Base-by-base conservation (phyloP, 1,140 invertebrate species). In the Archegozetes longisetosus region DNA sequence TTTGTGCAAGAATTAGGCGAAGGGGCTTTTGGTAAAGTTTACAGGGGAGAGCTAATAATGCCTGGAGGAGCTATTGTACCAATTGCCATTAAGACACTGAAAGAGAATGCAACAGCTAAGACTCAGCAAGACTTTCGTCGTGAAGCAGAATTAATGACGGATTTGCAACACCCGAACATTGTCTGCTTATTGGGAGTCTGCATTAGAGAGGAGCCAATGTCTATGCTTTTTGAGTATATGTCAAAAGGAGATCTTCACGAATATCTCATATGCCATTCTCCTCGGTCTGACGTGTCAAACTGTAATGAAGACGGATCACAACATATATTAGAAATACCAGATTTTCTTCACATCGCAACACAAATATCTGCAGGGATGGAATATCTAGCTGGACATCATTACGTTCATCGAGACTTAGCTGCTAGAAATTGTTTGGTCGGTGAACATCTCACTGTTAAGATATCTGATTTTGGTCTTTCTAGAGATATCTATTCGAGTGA, bases 321-420 rank as follows among this genome's bases (percentile, higher is more conserved):
- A 79, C 22, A 52, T 29, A 32, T 60, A 2, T 71, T 97, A 24
- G 82, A 80, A 2, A 71, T 95, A 0, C 73, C 83, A 25, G 92
- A 97, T 69, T 75, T 97, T 17, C 71, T 96, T n/a, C 79, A 82
- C 61, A 95, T 98, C 80, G 83, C 90, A 51, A 77, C 84, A 55
- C 91, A 95, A 73, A 90, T 98, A 65, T 88, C 92, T 58, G 84
- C 89, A 55, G 85, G 89, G 53, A 96, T 98, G 92, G 92, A 96
- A 68, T 97, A 97, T 72, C 76, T 98, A 12, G 82, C 88, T 1
- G 82, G 80, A 55, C 89, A 95, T 75, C 90, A 95, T 73, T 97
- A 95, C 71, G 90, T 98, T 1, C 94, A 98, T 73, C 80, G 92
- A 66, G 94, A 98, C 74, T 75, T 98, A 46, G 92, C 94, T 4